These are phyloP conservation scores for Megastigmus dorsalis DNA, from an alignment of 2,888 invertebrate species.

Conservation along the genomic window DNA sequence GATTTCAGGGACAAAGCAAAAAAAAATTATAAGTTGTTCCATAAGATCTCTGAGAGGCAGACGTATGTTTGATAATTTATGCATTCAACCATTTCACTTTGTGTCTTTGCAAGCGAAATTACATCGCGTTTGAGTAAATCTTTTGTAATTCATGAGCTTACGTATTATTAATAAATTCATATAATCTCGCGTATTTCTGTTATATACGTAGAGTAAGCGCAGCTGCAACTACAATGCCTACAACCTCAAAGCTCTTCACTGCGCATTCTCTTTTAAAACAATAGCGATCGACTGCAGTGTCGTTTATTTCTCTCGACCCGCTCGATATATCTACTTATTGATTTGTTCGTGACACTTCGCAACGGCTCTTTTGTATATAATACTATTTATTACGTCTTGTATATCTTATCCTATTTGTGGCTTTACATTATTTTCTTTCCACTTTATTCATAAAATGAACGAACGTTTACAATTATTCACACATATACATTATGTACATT, in stretches of 20 bases:
- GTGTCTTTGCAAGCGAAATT: constrained; percentile 61
- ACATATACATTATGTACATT: constrained; percentile 70
- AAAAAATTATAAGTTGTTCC: no score
- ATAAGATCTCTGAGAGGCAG: constrained; percentile 35
- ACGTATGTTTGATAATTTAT: constrained; percentile 20
- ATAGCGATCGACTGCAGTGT: constrained; percentile 39
- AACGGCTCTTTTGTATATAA: constrained; percentile 51
- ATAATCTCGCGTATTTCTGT: constrained; percentile 47
- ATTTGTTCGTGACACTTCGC: constrained; percentile 47
- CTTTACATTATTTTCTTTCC: not conserved
- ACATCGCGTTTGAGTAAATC: constrained; percentile 45
- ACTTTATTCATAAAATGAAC: constrained; percentile 32
- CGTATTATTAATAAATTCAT: constrained; percentile 34
- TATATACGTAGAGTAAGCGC: constrained; percentile 6
- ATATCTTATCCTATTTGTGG: constrained; percentile 29
- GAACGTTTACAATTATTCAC: constrained; percentile 64
- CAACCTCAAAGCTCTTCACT: constrained; percentile 42
- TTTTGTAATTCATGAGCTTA: constrained; percentile 33
- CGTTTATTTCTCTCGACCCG: constrained; percentile 40
- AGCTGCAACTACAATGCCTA: constrained; percentile 42
- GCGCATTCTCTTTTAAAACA: constrained; percentile 36
- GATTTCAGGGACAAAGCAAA: no score
- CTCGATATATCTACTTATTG: constrained; percentile 48
- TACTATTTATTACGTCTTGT: constrained; percentile 37
- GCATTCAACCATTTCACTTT: constrained; percentile 62